A percentile compares a stretch with the other conserved stretches of the same genome.
phyloP scores from a whole-genome alignment of 2,797 vertebrate species.

The Sciurus carolinensis region DNA sequence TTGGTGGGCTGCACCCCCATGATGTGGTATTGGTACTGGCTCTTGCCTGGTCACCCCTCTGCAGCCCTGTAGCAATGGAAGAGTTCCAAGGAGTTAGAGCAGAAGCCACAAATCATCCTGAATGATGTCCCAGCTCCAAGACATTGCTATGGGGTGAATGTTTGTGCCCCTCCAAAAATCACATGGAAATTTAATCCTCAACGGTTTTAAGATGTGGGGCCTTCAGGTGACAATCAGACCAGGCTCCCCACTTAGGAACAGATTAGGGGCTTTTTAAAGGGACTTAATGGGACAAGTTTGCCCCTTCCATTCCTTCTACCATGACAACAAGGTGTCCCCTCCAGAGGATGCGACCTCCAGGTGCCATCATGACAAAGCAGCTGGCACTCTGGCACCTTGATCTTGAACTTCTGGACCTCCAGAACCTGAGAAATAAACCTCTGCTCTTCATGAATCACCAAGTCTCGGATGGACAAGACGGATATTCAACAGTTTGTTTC shows the following conservation, averaged over 20 bases:
- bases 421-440: not conserved
- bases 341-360: not conserved
- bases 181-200: not conserved
- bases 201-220: not conserved
- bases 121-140: not conserved
- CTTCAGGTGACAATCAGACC: not conserved
- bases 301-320: not conserved
- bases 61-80: not conserved
- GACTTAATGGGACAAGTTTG: not conserved
- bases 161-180: not conserved
- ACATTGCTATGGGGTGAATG: not conserved
- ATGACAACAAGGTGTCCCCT: not conserved
- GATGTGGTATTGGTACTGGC: not conserved
- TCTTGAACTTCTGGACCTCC: not conserved
- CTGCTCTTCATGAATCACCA: not conserved
- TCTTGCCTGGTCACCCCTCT: not conserved
- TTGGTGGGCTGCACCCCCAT: too few relatives aligned
- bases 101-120: not conserved
- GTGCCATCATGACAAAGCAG: not conserved
- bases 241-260: not conserved
- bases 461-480: not conserved
- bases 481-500: not conserved
- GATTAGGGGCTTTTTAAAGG: not conserved
- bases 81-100: not conserved
- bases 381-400: not conserved